Conservation (phyloP, 2,113 vertebrate genomes). For the Sialia sialis region DNA sequence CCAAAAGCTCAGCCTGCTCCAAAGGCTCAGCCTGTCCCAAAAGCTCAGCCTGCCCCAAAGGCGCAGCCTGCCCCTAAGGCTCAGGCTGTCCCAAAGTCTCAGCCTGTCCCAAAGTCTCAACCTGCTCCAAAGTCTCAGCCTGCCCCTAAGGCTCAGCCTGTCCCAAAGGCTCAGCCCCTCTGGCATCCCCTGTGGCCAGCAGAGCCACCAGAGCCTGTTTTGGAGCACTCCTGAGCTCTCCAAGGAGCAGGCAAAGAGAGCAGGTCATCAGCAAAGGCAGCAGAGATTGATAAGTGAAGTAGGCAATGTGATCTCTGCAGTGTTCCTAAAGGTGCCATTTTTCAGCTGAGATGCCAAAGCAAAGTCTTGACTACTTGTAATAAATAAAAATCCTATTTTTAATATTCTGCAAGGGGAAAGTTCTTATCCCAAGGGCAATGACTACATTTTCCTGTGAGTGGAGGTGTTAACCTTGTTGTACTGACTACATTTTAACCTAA, state of each 20-base stretch:
- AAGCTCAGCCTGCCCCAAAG: no score
- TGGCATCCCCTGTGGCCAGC: rapidly evolving
- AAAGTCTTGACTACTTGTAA: background rate
- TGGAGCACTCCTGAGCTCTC: background rate
- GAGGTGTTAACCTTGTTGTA: slow-evolving; percentile 17
- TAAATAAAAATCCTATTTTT: slow-evolving; percentile 33
- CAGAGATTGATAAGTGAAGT: background rate
- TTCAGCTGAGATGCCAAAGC: slow-evolving; percentile 22
- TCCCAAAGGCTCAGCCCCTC: background rate
- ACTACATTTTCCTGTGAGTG: slow-evolving; percentile 9
- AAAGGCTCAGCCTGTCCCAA: no score
- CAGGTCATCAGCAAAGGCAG: background rate
- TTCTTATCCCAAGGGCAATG: slow-evolving; percentile 32
- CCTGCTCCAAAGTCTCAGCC: no score
- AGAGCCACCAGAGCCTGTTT: background rate
- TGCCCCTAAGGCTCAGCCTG: no score
- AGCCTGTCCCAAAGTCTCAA: no score
- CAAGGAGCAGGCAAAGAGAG: background rate
- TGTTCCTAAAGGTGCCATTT: background rate
- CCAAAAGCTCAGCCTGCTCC: no score
- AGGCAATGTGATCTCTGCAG: background rate
- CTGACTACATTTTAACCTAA: slow-evolving; percentile 24
- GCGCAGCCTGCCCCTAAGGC: no score
- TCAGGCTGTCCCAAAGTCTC: no score
- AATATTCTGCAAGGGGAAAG: slow-evolving; percentile 6